Evolutionary conservation across 2,888 invertebrate genomes (phyloP).

Genomic region (Corbicula japonica): DNA sequence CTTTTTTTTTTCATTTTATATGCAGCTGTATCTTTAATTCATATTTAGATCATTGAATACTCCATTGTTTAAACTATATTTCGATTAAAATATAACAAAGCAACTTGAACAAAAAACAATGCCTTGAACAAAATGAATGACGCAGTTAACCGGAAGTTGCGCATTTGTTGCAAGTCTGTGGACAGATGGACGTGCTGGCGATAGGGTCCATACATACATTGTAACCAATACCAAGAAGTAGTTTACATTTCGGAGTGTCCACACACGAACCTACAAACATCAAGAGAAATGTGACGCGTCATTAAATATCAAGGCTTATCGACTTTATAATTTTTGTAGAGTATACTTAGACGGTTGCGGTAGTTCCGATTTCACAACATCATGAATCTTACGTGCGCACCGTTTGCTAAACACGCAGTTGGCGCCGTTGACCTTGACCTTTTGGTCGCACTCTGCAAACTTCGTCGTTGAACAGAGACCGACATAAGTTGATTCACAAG

Average conservation of each 20-base stretch:
- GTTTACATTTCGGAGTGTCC: background rate
- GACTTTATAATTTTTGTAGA: no score
- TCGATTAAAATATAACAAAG: background rate
- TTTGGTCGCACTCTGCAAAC: no score
- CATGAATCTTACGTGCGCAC: no score
- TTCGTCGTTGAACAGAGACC: no score
- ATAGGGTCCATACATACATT: constrained; percentile 8
- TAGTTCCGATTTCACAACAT: no score
- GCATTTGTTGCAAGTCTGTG: constrained; percentile 8
- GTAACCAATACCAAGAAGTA: background rate
- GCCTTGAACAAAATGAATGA: background rate
- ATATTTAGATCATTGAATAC: background rate
- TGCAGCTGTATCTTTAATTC: background rate
- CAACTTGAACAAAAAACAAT: background rate
- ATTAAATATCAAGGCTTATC: no score
- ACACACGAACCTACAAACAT: no score
- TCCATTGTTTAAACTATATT: background rate
- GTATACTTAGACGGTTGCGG: no score
- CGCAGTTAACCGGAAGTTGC: background rate
- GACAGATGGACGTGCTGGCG: background rate
- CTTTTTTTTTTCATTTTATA: background rate
- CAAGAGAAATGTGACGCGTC: no score
- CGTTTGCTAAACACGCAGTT: no score
- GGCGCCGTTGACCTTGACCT: no score
- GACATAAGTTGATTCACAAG: no score